Base-by-base conservation (phyloP, 2,888 invertebrate species). In the Oscheius sp. region DNA sequence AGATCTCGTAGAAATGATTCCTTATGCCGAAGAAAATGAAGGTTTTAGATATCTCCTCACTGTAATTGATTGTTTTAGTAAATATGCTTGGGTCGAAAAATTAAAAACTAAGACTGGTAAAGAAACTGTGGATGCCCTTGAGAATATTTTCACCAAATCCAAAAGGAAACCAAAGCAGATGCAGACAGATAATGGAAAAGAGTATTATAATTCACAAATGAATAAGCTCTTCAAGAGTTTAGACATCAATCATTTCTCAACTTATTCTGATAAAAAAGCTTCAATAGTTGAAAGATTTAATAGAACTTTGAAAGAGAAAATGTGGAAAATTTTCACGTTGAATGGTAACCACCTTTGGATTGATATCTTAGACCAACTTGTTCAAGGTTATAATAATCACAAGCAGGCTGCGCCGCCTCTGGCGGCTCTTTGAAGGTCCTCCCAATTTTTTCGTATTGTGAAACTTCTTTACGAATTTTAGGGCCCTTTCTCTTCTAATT, bases 1-100 rank as follows among this genome's bases (percentile, higher is more conserved):
- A 46, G 76, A 76, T 75, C 71, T 79, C 8, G 76, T 75, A 50
- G 74, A 72, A 71, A 79, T 79, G 79, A 70, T 76, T 48, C 69
- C 70, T 4, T 79, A 79, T 53, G 46, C 72, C 5, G 52, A 68
- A 45, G 79, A 79, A 71, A 79, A 79, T 78, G 52, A 76, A 17
- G 70, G 50, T 48, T 70, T 45, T 57, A 76, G 42, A 42, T 76
- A 76, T 55, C 67, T 69, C 37, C 17, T 69, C 34, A 68, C 67
- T 25, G 23, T 48, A 17, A 68, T 69, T 39, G 48, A 68, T 72
- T 76, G 74, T 72, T 74, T 74, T 69, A 45, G 45, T 37, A 76
- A 76, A 53, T 74, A 42, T 65, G 74, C 74, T 10, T 74, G 74
- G 74, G 68, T 66, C 12, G 58, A 73, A 23, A 66, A 71, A 37